Evolutionary conservation across 92 coral and sea anemone genomes (phyloP), one percentile per base, ranked within the genome.

Genomic region (Umimayanthus kanabou): DNA sequence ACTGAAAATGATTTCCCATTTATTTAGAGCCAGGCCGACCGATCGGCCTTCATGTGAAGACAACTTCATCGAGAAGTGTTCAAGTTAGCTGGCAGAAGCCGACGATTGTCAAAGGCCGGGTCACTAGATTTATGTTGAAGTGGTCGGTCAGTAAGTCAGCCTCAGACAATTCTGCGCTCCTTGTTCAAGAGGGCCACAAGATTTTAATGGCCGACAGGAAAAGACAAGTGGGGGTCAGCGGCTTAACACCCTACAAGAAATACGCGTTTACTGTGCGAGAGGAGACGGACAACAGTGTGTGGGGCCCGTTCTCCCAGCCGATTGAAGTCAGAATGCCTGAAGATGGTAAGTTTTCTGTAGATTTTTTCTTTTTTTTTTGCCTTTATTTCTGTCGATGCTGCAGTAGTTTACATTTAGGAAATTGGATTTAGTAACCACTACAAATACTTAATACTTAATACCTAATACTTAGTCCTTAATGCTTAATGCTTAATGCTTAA

Each of bases 301-400:
- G 98, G 98, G 95, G 96, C 75, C 69, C 88, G n/a, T 92, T 90
- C 80, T 95, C 98, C 37, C 89, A 43, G 3, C 87, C 93, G 22
- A 93, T 91, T 25, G 94, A 93, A 89, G 86, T 91, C 57, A 91
- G 94, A 47, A 91, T 95, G 98, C 98, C 96, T 14, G 98, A 95
- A 80, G 98, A 95, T 88, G 92, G 98, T 95, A 91, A 16, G 92
- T 4, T 9, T 71, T 8, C 9, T 45, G 5, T 5, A 45, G 49
- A 33, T 33, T n/a, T n/a, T n/a, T n/a, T n/a, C n/a, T n/a, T n/a
- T n/a, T n/a, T n/a, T n/a, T n/a, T n/a, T n/a, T n/a, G n/a, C n/a
- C n/a, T n/a, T n/a, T n/a, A n/a, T n/a, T n/a, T n/a, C n/a, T n/a
- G n/a, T n/a, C n/a, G n/a, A n/a, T n/a, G n/a, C n/a, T n/a, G n/a